Evolutionary conservation across 2,113 vertebrate genomes (phyloP), one percentile per base, ranked within the genome.

Genomic region (Porphyrio hochstetteri): DNA sequence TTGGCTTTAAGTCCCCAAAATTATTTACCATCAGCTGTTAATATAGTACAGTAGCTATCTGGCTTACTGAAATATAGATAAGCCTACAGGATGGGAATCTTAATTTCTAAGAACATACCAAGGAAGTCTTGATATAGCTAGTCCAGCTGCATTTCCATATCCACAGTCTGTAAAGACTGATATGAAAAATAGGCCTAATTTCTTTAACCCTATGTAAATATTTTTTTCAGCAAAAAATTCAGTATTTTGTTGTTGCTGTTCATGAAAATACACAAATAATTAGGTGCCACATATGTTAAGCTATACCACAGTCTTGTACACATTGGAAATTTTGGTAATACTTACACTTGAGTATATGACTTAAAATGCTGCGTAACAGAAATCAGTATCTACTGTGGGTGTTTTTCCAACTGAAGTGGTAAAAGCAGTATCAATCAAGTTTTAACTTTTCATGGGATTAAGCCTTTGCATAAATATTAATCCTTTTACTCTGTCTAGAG

Each of bases 391-490:
- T 46, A 19, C 46, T 60, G 33, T 19, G n/a, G 27, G 63, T 63
- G 12, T 61, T 67, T 69, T 86, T 91, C 64, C 55, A 91, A 11
- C 25, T 46, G 17, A 88, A 93, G 76, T 55, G 35, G 28, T 71
- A 82, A 96, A 95, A 65, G 48, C 74, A 80, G 50, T 79, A 88
- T 75, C 90, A 90, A 44, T 94, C 90, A 92, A 71, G 38, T 92
- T 60, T 36, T 8, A 90, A 60, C 31, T 94, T 93, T 46, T 59
- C 77, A 93, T 28, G 3, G 55, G 65, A 95, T 96, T 94, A 95
- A 93, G 60, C 31, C 20, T 75, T 63, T 77, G 74, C 70, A 94
- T 78, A 88, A 93, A 92, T 82, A 93, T 91, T 90, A 89, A 95
- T 94, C 74, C 48, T 92, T 85, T 68, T 68, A 86, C 28, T 80